phyloP scores from a whole-genome alignment of 1,140 invertebrate genomes.

The Drosophila santomea region DNA sequence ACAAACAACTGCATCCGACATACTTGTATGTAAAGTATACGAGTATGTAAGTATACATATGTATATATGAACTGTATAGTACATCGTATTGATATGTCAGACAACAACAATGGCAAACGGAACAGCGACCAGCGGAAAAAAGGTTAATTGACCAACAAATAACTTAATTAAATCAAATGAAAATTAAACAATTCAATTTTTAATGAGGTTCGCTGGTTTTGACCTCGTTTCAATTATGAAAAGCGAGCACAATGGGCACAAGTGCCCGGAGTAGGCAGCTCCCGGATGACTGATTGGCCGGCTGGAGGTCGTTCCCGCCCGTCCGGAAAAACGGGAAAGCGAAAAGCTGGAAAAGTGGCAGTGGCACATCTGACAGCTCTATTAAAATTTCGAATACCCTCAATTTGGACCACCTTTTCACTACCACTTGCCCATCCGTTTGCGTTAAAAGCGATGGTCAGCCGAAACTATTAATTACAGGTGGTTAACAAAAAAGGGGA shows the following conservation, averaged over 20 bases:
- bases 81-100: conserved; percentile 74
- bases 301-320: conserved; percentile 50
- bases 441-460: conserved; percentile 21
- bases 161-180: conserved; percentile 82
- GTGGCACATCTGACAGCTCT: conserved; percentile 27
- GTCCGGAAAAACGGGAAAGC: conserved; percentile 40
- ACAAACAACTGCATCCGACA: conserved; percentile 59
- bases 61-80: conserved; percentile 20
- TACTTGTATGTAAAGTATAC: conserved; percentile 4
- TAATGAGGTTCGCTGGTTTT: conserved; percentile 73
- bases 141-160: conserved; percentile 82
- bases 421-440: not conserved
- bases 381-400: conserved; percentile 48
- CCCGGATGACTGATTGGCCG: conserved; percentile 7
- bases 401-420: conserved; percentile 27
- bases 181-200: conserved; percentile 82
- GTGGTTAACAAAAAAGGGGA: conserved; percentile 10
- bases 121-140: conserved; percentile 42
- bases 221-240: conserved; percentile 76
- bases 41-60: conserved; percentile 12
- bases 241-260: conserved; percentile 46
- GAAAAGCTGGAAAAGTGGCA: conserved; percentile 28
- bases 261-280: conserved; percentile 26
- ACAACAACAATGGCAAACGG: conserved; percentile 55
- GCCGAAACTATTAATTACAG: conserved; percentile 59